Base-by-base conservation (phyloP, 2,888 invertebrate genomes). In the Callinectes sapidus region DNA sequence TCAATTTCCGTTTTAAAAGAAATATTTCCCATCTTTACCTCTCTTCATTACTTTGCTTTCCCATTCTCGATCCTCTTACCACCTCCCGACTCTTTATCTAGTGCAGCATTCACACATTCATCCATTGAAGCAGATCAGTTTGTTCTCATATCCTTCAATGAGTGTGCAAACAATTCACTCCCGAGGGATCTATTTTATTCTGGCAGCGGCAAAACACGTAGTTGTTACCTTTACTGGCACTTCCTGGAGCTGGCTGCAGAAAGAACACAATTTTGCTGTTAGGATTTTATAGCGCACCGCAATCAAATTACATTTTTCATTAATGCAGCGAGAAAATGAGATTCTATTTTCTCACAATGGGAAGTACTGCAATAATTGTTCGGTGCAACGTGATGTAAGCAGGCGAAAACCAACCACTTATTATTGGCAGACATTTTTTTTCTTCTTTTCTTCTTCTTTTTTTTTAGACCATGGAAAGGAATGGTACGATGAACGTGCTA, bases 271-370 rank as follows among this genome's bases (percentile, higher is more conserved):
- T 71, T 71, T n/a, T 71, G 2, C 71, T 10, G 28, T n/a, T 23
- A 71, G n/a, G 28, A 23, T 71, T 71, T 71, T 71, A 71, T 18
- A 71, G 71, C 71, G 71, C 23, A 71, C 71, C 71, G 23, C 28
- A 71, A 71, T 71, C 71, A 71, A 71, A 71, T 71, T n/a, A 10
- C 8, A 71, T 71, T 71, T 71, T 71, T 71, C 71, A 71, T 71
- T 71, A n/a, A 71, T 71, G 71, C 23, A 28, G 23, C 16, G 71
- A n/a, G 71, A 23, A 71, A n/a, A 71, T 71, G 16, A n/a, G 23
- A 8, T 71, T 71, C 23, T 71, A 71, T 71, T 2, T n/a, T 28
- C 23, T 71, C 28, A 5, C 23, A 71, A 23, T 6, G 16, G n/a
- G 71, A 6, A 71, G 71, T 71, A 71, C n/a, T n/a, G 61, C 61